phyloP scores from a whole-genome alignment of 2,797 vertebrate species.

The Phylloscopus collybita region DNA sequence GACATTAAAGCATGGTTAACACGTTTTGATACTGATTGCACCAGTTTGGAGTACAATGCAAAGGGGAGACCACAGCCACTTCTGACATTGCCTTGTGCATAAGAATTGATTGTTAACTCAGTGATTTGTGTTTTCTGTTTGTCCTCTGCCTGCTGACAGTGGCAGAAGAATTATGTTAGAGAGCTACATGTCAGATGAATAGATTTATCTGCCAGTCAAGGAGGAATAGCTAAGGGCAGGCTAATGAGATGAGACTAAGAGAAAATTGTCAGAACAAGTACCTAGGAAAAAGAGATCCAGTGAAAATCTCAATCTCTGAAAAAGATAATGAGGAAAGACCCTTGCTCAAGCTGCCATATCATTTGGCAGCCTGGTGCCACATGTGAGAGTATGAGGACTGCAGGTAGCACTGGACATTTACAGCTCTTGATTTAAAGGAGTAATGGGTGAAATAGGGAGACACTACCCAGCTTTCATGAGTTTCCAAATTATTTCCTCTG shows the following conservation, averaged over 20 bases:
- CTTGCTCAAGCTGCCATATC: background rate
- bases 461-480: background rate
- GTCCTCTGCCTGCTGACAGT: background rate
- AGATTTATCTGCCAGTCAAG: background rate
- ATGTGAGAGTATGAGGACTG: background rate
- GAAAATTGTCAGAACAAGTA: conserved; percentile 75
- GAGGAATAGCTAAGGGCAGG: background rate
- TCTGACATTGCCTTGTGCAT: background rate
- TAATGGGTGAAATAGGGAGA: background rate
- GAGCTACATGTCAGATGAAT: background rate
- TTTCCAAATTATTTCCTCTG: background rate
- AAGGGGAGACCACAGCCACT: background rate
- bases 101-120: background rate
- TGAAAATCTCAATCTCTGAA: conserved; percentile 77
- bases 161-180: background rate
- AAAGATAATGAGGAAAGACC: conserved; percentile 59
- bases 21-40: background rate
- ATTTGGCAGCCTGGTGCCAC: background rate
- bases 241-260: background rate
- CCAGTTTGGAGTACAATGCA: background rate
- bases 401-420: background rate
- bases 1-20: background rate
- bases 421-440: background rate
- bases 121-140: background rate
- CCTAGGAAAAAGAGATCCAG: conserved; percentile 78